Base-by-base conservation (phyloP, 2,113 vertebrate genomes). In the Scolopax mira region DNA sequence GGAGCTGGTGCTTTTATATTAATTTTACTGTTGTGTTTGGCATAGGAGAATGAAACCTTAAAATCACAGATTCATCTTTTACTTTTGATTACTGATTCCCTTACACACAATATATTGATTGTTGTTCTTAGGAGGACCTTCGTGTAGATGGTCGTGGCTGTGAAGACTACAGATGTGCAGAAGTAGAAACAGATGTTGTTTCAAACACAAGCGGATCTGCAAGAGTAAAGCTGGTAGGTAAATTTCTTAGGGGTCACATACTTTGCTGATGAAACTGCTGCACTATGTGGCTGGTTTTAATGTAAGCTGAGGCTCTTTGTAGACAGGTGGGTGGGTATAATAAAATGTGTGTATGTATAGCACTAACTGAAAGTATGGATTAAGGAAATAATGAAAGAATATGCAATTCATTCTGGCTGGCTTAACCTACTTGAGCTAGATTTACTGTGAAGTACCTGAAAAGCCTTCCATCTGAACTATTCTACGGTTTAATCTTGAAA, bases 151-250 rank as follows among this genome's bases (percentile, higher is more conserved):
- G 99, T 39, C 98, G 99, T 62, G 98, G 99, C 65, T 99, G 99
- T 86, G 99, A 99, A 94, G 99, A 99, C 95, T 99, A 99, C 97
- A 98, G 99, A 67, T 98, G 98, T 94, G 98, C 98, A 44, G 99
- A 99, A 81, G 98, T 99, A 57, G 99, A 99, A 97, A 99, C 99
- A 3, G 99, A 99, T 28, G 98, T 99, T 51, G 99, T 99, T 27
- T 99, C 99, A 57, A 99, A 99, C 97, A 99, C 99, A 79, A 99
- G 99, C 18, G 99, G 99, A 15, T 99, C 99, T 27, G 99, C 99
- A 23, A 98, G 99, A 97, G 98, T 99, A 83, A 98, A 98, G 65
- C 98, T 99, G 98, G 99, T 99, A 97, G 98, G 98, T 96, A 28
- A 9, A 67, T 51, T n/a, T 69, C 22, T 25, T 23, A 6, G 48